Base-by-base conservation (phyloP, 2,113 vertebrate species). In the Microtus richardsoni region DNA sequence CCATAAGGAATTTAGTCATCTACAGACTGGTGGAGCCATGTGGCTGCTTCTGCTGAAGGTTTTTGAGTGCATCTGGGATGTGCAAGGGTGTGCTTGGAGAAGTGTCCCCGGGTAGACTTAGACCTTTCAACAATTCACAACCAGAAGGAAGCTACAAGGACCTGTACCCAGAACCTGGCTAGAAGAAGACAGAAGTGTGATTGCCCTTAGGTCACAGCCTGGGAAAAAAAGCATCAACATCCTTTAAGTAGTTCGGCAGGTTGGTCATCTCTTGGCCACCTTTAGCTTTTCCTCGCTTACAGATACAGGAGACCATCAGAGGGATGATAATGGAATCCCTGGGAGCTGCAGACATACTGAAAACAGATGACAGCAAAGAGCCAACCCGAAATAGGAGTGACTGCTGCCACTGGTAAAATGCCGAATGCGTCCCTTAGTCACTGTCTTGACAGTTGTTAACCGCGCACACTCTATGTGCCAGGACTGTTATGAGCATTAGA, bases 241-340 rank as follows among this genome's bases (percentile, higher is more conserved):
- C n/a, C 41, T 64, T 52, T 39, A 54, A 94, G 60, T 54, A 7
- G 36, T 52, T 95, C 6, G 84, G 26, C 70, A 71, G 70, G 17
- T 66, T 94, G 82, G 14, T 79, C 39, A 54, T 83, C 52, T 88
- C 78, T 84, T 47, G 82, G 87, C 39, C 89, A 36, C 83, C 64
- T 86, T 85, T 44, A 66, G 33, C 52, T 83, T 88, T 86, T 89
- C 77, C 62, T 66, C 77, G 66, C 78, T 96, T 92, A 83, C 19
- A 12, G 44, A 73, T 77, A 52, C 4, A 84, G 58, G 28, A 66
- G 87, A 60, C 89, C 60, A 78, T 52, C 86, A 17, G 33, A n/a
- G 66, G 39, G 39, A n/a, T 36, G 84, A 62, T 47, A 68, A 88
- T 70, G 62, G 49, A 22, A n/a, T 78, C 77, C 70, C 54, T 62